A percentile compares a stretch with the other conserved stretches of the same genome.
phyloP scores from a whole-genome alignment of 1,140 invertebrate genomes.

The Calephelis nemesis region DNA sequence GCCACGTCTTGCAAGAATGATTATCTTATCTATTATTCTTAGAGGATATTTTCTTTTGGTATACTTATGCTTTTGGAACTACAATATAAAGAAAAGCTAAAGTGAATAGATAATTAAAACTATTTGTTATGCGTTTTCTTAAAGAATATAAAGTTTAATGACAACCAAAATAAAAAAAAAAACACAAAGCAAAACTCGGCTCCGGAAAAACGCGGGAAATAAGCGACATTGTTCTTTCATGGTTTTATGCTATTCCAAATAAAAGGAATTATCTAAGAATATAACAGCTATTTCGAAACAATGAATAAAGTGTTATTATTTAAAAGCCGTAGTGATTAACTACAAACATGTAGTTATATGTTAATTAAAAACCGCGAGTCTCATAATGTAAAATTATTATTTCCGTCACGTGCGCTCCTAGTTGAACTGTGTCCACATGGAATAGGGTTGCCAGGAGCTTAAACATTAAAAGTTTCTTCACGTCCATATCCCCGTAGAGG shows the following conservation, averaged over 20 bases:
- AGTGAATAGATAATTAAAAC: too few relatives aligned
- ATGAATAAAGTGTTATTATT: constrained; percentile 49
- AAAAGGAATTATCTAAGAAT: constrained; percentile 15
- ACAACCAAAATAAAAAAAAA: too few relatives aligned
- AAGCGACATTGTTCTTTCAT: neutral
- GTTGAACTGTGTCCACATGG: constrained; percentile 29
- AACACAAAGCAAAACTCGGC: too few relatives aligned
- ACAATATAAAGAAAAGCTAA: too few relatives aligned
- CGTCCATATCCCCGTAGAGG: too few relatives aligned
- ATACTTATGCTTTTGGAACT: too few relatives aligned
- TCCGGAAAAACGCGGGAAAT: too few relatives aligned
- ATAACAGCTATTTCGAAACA: constrained; percentile 27
- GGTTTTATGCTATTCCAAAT: constrained; percentile 1
- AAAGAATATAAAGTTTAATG: too few relatives aligned
- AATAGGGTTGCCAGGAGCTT: constrained; percentile 1
- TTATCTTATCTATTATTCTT: too few relatives aligned
- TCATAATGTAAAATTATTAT: constrained; percentile 53
- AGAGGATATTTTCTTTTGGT: too few relatives aligned
- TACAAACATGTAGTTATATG: constrained; percentile 39
- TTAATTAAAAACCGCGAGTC: constrained; percentile 53
- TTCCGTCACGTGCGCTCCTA: constrained; percentile 44
- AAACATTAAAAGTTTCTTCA: neutral
- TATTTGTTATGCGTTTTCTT: too few relatives aligned
- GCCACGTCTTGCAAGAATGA: too few relatives aligned
- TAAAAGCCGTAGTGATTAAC: constrained; percentile 41